Evolutionary conservation across 2,888 invertebrate species (phyloP), one percentile per base, ranked within the genome.

Genomic region (Mesorhabditis sp.): DNA sequence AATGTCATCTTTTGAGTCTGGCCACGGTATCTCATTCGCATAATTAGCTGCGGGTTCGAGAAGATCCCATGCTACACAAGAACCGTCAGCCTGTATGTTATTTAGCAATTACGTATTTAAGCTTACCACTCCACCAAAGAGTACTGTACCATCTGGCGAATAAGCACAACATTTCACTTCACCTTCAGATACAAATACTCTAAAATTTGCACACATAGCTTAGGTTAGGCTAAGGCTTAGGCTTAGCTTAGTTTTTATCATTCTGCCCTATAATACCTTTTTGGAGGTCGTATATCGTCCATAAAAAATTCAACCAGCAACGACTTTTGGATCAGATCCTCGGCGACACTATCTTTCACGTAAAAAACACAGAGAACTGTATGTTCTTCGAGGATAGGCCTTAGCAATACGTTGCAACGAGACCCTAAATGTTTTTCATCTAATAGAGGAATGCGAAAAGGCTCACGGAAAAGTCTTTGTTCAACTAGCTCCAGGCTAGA

Each of bases 161-260:
- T 50, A 50, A n/a, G n/a, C 58, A 50, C 58, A 50, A 50, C 58
- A 50, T 50, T 50, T 50, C 58, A 50, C 58, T 50, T n/a, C n/a
- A 13, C 58, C 58, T 50, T 50, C 58, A 50, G 10, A 50, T 13
- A 50, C n/a, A 50, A 50, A 50, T 50, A 50, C 58, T n/a, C 58
- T 50, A 50, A 50, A 50, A 50, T 13, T 50, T 28, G 28, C 28
- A 28, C 28, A 28, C 28, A 28, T 28, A 28, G 28, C 28, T 28
- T 28, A 28, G 28, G 28, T 28, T 28, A 28, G 58, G 58, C 58
- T 50, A 50, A 50, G n/a, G 58, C n/a, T 50, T 50, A 50, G 58
- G 58, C 58, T n/a, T 50, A 50, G 58, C n/a, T 28, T 28, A 28
- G 28, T 28, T 28, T 28, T 28, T 28, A 28, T 28, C 28, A 28